Conservation (phyloP, 1,140 invertebrate genomes). For the Drosophila bipectinata region DNA sequence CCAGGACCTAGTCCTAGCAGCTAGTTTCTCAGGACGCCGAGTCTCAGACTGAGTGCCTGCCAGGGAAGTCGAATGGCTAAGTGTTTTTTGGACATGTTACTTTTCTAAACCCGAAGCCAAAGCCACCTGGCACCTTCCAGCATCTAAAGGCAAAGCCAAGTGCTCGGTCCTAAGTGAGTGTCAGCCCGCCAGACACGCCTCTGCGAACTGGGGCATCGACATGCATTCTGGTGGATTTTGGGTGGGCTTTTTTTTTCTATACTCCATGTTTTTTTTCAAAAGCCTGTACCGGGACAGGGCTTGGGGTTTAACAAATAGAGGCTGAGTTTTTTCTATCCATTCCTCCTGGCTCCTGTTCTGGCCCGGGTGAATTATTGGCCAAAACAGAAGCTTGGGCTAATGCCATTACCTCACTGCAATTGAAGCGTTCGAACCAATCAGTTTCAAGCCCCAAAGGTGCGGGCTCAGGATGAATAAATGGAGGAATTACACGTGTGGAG, state of each 20-base stretch:
- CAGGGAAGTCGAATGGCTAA: conserved; percentile 39
- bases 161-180: conserved; percentile 45
- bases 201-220: conserved; percentile 33
- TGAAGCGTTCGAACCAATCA: conserved; percentile 48
- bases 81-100: conserved; percentile 39
- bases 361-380: conserved; percentile 2
- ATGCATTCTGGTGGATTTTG: conserved; percentile 34
- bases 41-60: conserved; percentile 30
- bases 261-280: conserved; percentile 9
- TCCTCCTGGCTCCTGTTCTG: neutral
- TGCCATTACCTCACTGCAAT: conserved; percentile 43
- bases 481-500: conserved; percentile 29
- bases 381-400: conserved; percentile 24
- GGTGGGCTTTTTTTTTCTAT: conserved; percentile 13
- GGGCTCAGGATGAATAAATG: conserved; percentile 56
- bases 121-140: conserved; percentile 9
- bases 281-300: conserved; percentile 9
- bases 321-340: neutral
- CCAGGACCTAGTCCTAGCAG: neutral
- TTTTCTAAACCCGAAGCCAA: conserved; percentile 2
- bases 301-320: conserved; percentile 21
- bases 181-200: conserved; percentile 21
- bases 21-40: neutral
- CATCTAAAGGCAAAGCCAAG: conserved; percentile 20
- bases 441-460: conserved; percentile 43